phyloP scores from a whole-genome alignment of 2,797 vertebrate species.

The Clarias platycephalus region DNA sequence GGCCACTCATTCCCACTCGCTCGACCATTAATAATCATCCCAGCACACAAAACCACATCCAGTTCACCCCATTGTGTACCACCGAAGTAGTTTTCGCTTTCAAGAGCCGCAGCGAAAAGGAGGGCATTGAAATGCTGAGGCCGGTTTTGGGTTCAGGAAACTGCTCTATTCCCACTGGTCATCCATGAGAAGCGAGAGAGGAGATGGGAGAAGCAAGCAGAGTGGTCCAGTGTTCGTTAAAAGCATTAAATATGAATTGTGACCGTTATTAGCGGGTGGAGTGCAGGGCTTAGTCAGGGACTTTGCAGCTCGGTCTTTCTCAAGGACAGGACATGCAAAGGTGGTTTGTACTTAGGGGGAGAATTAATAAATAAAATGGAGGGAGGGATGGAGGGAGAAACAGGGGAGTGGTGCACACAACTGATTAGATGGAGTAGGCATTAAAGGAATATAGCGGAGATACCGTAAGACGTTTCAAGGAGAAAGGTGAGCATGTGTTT shows the following conservation, averaged over 20 bases:
- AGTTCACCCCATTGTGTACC: neutral
- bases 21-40: constrained; percentile 33
- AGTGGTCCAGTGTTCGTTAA: constrained; percentile 50
- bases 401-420: constrained; percentile 16
- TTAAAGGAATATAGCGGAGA: neutral
- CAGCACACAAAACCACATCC: constrained; percentile 5
- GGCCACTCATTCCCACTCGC: constrained; percentile 2
- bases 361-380: constrained; percentile 50
- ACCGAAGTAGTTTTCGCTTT: neutral
- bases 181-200: neutral
- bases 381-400: constrained; percentile 8
- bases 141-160: constrained; percentile 22
- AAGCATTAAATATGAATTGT: constrained; percentile 64
- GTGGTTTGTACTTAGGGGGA: constrained; percentile 47
- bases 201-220: constrained; percentile 28
- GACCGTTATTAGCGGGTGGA: constrained; percentile 43
- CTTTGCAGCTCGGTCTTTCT: constrained; percentile 17
- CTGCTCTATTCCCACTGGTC: neutral
- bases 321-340: constrained; percentile 48
- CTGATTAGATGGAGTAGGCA: constrained; percentile 28
- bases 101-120: neutral
- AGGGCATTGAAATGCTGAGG: neutral
- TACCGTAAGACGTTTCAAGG: constrained; percentile 1
- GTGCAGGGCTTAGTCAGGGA: constrained; percentile 16
- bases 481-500: constrained; percentile 28